phyloP scores from a whole-genome alignment of 2,797 vertebrate genomes.

The Heterohyrax brucei region DNA sequence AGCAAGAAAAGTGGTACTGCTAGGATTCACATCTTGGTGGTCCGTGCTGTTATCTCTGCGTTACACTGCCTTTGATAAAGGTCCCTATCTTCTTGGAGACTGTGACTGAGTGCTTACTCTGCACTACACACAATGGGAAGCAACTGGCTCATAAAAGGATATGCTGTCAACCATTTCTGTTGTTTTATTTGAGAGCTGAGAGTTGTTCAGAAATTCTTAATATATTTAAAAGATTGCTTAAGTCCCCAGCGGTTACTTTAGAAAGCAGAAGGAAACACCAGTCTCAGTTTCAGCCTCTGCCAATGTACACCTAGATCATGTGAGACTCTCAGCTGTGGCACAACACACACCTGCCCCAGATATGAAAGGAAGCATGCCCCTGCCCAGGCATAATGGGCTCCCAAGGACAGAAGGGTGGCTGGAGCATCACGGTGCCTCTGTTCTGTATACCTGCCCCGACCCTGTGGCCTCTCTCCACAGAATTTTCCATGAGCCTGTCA shows the following conservation, averaged over 20 bases:
- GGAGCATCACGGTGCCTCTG: not conserved
- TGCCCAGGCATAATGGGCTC: not conserved
- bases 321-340: not conserved
- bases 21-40: not conserved
- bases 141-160: not conserved
- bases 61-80: not conserved
- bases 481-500: not conserved
- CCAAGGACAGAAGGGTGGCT: accelerated
- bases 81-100: not conserved
- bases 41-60: not conserved
- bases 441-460: not conserved
- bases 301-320: not conserved
- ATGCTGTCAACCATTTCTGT: not conserved
- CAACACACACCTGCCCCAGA: not conserved
- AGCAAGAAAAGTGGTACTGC: not conserved
- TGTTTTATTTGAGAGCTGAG: constrained; percentile 28
- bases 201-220: constrained; percentile 64
- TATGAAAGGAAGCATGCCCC: not conserved
- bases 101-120: not conserved
- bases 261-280: constrained; percentile 43
- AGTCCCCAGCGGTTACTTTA: constrained; percentile 33
- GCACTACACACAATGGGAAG: not conserved
- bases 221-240: constrained; percentile 27
- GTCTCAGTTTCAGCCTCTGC: not conserved
- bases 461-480: not conserved